These are phyloP conservation scores for Cerastis leucographa DNA, from an alignment of 2,888 invertebrate genomes.

Conservation along the genomic window DNA sequence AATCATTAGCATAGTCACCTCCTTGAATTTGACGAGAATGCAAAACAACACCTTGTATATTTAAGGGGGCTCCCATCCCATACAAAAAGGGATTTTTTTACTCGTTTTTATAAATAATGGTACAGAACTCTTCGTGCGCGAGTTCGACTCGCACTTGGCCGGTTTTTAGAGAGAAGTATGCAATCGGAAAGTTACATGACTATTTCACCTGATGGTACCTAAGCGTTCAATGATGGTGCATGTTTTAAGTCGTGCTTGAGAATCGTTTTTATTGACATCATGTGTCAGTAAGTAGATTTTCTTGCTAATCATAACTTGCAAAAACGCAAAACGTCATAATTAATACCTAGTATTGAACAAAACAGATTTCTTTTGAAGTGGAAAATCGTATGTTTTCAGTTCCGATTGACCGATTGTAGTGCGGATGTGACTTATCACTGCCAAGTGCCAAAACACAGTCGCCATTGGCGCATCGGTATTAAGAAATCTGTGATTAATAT, in stretches of 20 bases:
- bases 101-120: too few relatives aligned
- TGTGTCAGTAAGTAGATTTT: too few relatives aligned
- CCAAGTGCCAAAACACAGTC: conserved; percentile 41
- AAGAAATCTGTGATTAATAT: conserved; percentile 33
- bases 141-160: too few relatives aligned
- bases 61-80: too few relatives aligned
- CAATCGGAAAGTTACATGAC: background rate
- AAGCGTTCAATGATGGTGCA: background rate
- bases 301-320: background rate
- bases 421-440: conserved; percentile 29
- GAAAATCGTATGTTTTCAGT: conserved; percentile 13
- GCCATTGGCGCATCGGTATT: conserved; percentile 38
- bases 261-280: background rate
- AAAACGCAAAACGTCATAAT: background rate
- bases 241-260: background rate
- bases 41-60: too few relatives aligned
- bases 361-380: conserved; percentile 8
- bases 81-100: too few relatives aligned
- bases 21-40: too few relatives aligned
- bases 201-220: background rate
- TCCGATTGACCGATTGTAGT: conserved; percentile 30
- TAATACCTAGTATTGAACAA: background rate
- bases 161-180: background rate
- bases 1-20: too few relatives aligned
- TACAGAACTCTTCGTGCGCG: too few relatives aligned